Percentiles rank a stretch among this genome's conserved stretches.
These are phyloP conservation scores for Agelastica alni DNA, from an alignment of 2,888 invertebrate genomes.

Conservation along the genomic window DNA sequence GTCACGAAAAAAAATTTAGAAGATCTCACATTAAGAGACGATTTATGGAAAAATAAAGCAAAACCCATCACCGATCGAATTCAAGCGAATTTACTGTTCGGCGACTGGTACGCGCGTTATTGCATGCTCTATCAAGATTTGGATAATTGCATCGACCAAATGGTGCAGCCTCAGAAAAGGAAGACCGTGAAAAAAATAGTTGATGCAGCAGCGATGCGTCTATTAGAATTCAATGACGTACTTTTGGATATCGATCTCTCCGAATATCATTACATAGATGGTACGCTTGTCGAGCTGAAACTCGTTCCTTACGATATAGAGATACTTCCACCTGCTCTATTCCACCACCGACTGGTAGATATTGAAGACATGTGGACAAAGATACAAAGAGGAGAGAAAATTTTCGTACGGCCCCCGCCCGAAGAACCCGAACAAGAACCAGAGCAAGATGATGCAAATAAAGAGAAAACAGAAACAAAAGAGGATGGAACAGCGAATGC, in stretches of 20 bases:
- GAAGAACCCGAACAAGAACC: slow-evolving; percentile 41
- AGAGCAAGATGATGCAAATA: slow-evolving; percentile 40
- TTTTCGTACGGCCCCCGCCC: slow-evolving; percentile 41
- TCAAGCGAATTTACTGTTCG: slow-evolving; percentile 59
- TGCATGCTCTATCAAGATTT: slow-evolving; percentile 62
- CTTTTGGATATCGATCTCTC: slow-evolving; percentile 63
- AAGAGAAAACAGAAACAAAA: too few relatives aligned
- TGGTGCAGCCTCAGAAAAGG: slow-evolving; percentile 65
- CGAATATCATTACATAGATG: slow-evolving; percentile 74
- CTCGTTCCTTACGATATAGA: slow-evolving; percentile 70
- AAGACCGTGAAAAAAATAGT: slow-evolving; percentile 62
- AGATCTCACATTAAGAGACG: slow-evolving; percentile 53
- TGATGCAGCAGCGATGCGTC: slow-evolving; percentile 61
- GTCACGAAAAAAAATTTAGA: slow-evolving; percentile 54
- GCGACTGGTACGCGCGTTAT: slow-evolving; percentile 61
- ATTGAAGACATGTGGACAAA: slow-evolving; percentile 49
- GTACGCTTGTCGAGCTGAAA: slow-evolving; percentile 69
- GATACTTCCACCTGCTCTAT: slow-evolving; percentile 65
- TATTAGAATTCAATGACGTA: slow-evolving; percentile 64
- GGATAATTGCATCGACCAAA: slow-evolving; percentile 66
- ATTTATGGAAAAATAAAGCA: slow-evolving; percentile 43
- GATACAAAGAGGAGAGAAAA: slow-evolving; percentile 47
- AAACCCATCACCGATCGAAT: slow-evolving; percentile 55
- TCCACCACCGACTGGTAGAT: slow-evolving; percentile 63
- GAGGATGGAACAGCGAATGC: too few relatives aligned